phyloP scores from a whole-genome alignment of 2,888 invertebrate genomes.

The Cheilosia vulpina region DNA sequence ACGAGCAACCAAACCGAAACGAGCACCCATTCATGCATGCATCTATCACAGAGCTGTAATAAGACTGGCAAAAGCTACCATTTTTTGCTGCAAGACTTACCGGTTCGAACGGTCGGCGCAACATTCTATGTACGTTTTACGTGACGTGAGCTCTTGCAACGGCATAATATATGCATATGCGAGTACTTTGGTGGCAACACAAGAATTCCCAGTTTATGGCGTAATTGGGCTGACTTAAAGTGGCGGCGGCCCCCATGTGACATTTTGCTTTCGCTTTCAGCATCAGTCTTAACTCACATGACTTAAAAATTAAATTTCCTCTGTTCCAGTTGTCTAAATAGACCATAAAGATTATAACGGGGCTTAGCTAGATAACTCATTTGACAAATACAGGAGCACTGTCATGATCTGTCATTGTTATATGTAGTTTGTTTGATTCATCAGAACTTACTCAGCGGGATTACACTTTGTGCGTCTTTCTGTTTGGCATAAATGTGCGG shows the following conservation, averaged over 20 bases:
- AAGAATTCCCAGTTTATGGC: slow-evolving; percentile 37
- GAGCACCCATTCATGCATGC: slow-evolving; percentile 35
- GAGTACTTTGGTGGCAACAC: not conserved
- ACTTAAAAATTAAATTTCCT: not conserved
- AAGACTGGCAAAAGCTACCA: slow-evolving; percentile 6
- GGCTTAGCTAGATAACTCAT: slow-evolving; percentile 18
- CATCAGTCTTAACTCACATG: slow-evolving; percentile 1
- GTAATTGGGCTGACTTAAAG: slow-evolving; percentile 46
- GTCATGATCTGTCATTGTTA: slow-evolving; percentile 1
- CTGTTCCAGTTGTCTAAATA: not conserved
- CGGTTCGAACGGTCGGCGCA: slow-evolving; percentile 47
- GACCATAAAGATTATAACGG: not conserved
- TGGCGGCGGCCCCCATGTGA: slow-evolving; percentile 28
- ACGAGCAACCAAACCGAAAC: slow-evolving; percentile 19
- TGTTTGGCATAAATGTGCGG: no score
- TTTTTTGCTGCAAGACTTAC: slow-evolving; percentile 58
- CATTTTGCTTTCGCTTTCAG: slow-evolving; percentile 60
- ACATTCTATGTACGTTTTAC: slow-evolving; percentile 65
- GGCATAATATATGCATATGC: not conserved
- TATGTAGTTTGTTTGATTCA: not conserved
- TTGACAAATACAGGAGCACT: slow-evolving; percentile 7
- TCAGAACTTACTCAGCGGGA: no score
- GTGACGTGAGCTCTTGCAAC: slow-evolving; percentile 55
- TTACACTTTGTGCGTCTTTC: no score
- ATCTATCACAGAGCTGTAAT: slow-evolving; percentile 33